phyloP scores from a whole-genome alignment of 2,888 invertebrate species.

The Rhaphigaster nebulosa region DNA sequence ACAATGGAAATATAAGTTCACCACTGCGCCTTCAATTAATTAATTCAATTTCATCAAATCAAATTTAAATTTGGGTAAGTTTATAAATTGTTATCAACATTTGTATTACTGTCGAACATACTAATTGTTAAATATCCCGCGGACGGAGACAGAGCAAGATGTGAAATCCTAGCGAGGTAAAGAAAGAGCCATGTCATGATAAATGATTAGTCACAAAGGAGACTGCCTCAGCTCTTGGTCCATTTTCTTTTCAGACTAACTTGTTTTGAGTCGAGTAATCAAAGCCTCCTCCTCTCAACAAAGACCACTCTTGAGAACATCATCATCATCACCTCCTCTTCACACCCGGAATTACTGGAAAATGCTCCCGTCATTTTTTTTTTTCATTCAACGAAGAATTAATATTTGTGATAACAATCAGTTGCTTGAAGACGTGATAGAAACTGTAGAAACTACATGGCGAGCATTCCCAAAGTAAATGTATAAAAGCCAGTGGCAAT shows the following conservation, averaged over 20 bases:
- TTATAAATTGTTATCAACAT: too few relatives aligned
- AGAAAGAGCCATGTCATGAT: background rate
- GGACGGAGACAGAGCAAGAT: background rate
- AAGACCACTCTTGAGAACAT: background rate
- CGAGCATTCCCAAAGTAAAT: too few relatives aligned
- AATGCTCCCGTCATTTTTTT: background rate
- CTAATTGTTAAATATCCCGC: too few relatives aligned
- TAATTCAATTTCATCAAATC: too few relatives aligned
- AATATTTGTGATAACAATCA: background rate
- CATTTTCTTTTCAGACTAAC: conserved; percentile 23
- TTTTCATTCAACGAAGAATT: background rate
- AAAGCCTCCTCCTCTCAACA: background rate
- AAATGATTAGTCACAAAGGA: conserved; percentile 32
- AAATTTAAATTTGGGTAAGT: too few relatives aligned
- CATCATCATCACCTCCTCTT: background rate
- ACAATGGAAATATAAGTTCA: too few relatives aligned
- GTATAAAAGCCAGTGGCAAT: too few relatives aligned
- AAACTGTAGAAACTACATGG: too few relatives aligned
- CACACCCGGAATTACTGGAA: background rate
- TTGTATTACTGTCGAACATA: too few relatives aligned
- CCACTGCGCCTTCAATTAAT: too few relatives aligned
- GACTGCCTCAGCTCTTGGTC: background rate
- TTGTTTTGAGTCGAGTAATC: conserved; percentile 40
- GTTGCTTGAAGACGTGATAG: too few relatives aligned
- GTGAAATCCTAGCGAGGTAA: background rate